These are phyloP conservation scores for Lota lota DNA, from an alignment of 2,113 vertebrate genomes.

Conservation along the genomic window DNA sequence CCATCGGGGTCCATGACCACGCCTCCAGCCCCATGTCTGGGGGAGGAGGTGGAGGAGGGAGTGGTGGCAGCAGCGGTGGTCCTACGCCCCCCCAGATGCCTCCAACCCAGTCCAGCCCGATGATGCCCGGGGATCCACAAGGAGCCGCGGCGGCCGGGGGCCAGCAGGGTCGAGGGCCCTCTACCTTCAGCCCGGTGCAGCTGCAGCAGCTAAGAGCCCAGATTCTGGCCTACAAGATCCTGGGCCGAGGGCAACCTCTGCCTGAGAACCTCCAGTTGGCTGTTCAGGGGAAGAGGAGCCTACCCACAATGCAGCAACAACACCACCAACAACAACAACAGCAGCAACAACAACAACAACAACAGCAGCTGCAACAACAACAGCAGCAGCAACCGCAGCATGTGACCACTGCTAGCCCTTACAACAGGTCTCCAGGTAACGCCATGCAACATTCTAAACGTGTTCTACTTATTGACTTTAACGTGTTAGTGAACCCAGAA, in stretches of 20 bases:
- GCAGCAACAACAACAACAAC: slow-evolving; percentile 55
- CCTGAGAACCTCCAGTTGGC: slow-evolving; percentile 97
- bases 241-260: slow-evolving; percentile 91
- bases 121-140: slow-evolving; percentile 88
- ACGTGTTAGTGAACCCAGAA: too few relatives aligned
- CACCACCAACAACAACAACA: slow-evolving; percentile 81
- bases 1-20: slow-evolving; percentile 88
- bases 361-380: slow-evolving; percentile 45
- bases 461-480: too few relatives aligned
- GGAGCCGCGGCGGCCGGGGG: slow-evolving; percentile 70
- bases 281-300: slow-evolving; percentile 92
- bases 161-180: slow-evolving; percentile 84
- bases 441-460: neutral
- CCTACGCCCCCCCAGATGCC: slow-evolving; percentile 93
- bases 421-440: slow-evolving; percentile 85
- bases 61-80: slow-evolving; percentile 20
- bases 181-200: slow-evolving; percentile 92
- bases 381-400: slow-evolving; percentile 56
- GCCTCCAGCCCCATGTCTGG: slow-evolving; percentile 92
- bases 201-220: slow-evolving; percentile 96
- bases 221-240: slow-evolving; percentile 97
- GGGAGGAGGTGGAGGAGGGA: slow-evolving; percentile 69
- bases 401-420: slow-evolving; percentile 70
- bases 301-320: slow-evolving; percentile 91
- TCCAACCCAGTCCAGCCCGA: slow-evolving; percentile 80